These are phyloP conservation scores for Furnarius figulus DNA, from an alignment of 2,113 vertebrate genomes.

Conservation along the genomic window DNA sequence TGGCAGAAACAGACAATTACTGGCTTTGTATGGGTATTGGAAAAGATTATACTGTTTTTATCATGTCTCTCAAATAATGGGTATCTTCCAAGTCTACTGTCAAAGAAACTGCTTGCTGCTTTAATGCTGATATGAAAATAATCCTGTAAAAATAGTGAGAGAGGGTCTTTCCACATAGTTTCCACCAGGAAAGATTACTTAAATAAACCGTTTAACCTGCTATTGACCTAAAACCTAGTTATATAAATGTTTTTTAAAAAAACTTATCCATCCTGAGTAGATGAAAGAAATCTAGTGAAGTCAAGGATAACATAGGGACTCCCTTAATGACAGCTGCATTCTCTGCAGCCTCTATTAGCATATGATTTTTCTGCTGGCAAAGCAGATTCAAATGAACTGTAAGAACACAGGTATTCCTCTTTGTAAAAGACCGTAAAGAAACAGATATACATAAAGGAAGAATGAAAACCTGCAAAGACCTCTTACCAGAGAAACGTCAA, in stretches of 20 bases:
- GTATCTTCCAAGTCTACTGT: slow-evolving; percentile 42
- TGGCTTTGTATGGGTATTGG: slow-evolving; percentile 54
- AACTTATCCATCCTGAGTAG: slow-evolving; percentile 30
- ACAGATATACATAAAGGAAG: neutral
- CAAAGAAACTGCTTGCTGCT: slow-evolving; percentile 27
- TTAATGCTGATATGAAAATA: slow-evolving; percentile 50
- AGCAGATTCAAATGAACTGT: neutral
- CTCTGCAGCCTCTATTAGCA: slow-evolving; percentile 4
- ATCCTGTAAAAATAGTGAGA: slow-evolving; percentile 50
- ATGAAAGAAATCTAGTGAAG: slow-evolving; percentile 44
- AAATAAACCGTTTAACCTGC: slow-evolving; percentile 48
- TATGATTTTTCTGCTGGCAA: slow-evolving; percentile 10
- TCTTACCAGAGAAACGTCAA: neutral
- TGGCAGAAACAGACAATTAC: slow-evolving; percentile 52
- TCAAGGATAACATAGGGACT: slow-evolving; percentile 20
- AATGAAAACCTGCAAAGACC: neutral
- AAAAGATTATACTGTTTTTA: slow-evolving; percentile 57
- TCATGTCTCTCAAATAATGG: slow-evolving; percentile 53
- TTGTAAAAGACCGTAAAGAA: neutral
- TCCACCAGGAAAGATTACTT: slow-evolving; percentile 21
- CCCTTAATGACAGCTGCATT: slow-evolving; percentile 23
- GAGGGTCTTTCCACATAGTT: slow-evolving; percentile 41
- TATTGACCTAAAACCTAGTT: slow-evolving; percentile 50
- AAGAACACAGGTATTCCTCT: neutral
- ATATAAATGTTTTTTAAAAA: slow-evolving; percentile 43